phyloP scores from a whole-genome alignment of 2,888 invertebrate species.

The Lasioglossum oenotherae region DNA sequence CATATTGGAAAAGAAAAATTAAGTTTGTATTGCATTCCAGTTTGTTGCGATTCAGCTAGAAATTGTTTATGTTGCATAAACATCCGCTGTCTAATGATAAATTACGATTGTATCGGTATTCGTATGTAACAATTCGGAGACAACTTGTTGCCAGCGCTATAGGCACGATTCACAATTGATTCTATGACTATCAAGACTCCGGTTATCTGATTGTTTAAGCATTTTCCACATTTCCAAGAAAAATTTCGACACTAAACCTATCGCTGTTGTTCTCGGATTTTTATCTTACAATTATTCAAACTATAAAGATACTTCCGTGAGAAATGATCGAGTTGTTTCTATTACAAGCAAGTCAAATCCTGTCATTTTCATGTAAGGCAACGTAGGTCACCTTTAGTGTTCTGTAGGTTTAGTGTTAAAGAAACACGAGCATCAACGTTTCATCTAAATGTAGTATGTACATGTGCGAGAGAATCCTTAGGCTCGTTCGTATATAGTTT shows the following conservation, averaged over 20 bases:
- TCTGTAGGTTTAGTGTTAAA: background rate
- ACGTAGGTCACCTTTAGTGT: background rate
- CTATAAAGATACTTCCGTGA: background rate
- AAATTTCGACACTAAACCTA: background rate
- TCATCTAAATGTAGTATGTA: background rate
- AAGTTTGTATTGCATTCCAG: no score
- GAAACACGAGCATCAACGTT: constrained; percentile 35
- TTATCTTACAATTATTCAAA: background rate
- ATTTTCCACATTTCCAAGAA: background rate
- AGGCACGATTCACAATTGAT: constrained; percentile 18
- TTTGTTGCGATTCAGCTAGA: no score
- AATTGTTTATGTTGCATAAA: no score
- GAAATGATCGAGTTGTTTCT: background rate
- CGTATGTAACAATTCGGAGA: constrained; percentile 8
- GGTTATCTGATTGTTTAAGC: background rate
- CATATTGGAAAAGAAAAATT: no score
- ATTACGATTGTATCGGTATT: background rate
- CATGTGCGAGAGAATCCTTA: constrained; percentile 35
- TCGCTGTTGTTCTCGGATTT: background rate
- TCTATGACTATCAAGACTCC: background rate
- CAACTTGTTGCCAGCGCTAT: constrained; percentile 23
- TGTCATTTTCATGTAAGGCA: background rate
- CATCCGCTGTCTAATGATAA: no score
- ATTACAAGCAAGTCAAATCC: background rate
- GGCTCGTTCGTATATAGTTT: constrained; percentile 50